Evolutionary conservation across 2,113 vertebrate species (phyloP), one percentile per base, ranked within the genome.

Genomic region (Donacobius atricapilla): DNA sequence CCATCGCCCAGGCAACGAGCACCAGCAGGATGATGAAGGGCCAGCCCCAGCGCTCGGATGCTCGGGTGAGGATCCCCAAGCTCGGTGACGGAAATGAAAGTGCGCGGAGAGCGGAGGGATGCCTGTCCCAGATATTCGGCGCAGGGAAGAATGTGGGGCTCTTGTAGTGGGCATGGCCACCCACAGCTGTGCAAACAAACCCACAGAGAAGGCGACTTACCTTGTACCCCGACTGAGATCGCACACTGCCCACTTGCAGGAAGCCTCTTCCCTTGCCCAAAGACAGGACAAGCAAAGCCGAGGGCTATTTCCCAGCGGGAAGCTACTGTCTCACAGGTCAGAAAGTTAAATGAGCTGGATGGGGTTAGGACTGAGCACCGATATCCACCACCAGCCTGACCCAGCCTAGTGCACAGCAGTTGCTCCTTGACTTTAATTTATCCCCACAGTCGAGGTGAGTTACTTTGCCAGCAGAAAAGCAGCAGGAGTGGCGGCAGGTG

Each of bases 111-210:
- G 2, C 7, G 3, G 60, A 94, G 87, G 70, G 84, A 80, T 85
- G 95, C 82, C 71, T 73, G 58, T 83, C 50, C 83, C 76, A 76
- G 95, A 93, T 93, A 92, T 80, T 80, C 39, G 4, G 71, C 1
- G 7, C 50, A 4, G 54, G 69, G 73, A 81, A 86, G 75, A 92
- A 92, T n/a, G 94, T 6, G 75, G 71, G 79, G 76, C 23, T 92
- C 88, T 73, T 19, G 42, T 64, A 80, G 88, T 12, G 15, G 63
- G 90, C 92, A 88, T 0, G 42, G 88, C 76, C 85, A 70, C 89
- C 81, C 60, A 13, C 94, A 94, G 92, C 94, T 92, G 86, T 86
- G 89, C 92, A 86, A 93, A 96, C 88, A 95, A 19, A 22, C 50
- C 83, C 3, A 3, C 50, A 2, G 33, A 48, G 86, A 77, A 93